Conservation (phyloP, 2,888 invertebrate species). For the Luffia ferchaultella region DNA sequence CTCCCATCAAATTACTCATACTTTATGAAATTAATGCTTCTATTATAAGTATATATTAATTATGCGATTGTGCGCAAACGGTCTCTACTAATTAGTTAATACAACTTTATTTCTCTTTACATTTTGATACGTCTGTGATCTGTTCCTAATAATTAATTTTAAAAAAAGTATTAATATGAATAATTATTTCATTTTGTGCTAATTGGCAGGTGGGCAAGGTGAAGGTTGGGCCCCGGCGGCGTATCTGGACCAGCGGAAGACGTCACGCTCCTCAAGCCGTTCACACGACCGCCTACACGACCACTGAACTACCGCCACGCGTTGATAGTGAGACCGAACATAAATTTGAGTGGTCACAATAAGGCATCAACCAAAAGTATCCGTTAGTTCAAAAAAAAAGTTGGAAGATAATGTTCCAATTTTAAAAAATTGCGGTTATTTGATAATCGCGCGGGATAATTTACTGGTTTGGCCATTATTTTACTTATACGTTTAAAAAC, state of each 20-base stretch:
- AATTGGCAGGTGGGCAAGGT: slow-evolving; percentile 64
- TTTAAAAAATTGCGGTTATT: too few species aligned
- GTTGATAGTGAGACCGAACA: neutral
- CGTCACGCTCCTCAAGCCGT: slow-evolving; percentile 76
- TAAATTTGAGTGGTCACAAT: neutral
- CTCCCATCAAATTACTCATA: too few species aligned
- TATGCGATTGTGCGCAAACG: too few species aligned
- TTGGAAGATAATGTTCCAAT: too few species aligned
- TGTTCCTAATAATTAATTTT: too few species aligned
- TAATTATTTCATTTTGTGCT: neutral
- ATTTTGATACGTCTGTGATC: too few species aligned
- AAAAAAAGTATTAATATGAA: too few species aligned
- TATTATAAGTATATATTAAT: too few species aligned
- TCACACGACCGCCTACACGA: slow-evolving; percentile 68
- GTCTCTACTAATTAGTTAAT: too few species aligned
- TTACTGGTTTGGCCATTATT: neutral
- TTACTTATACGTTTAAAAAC: neutral
- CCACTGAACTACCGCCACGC: slow-evolving; percentile 29
- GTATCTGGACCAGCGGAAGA: slow-evolving; percentile 86
- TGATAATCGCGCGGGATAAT: too few species aligned
- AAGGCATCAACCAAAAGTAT: neutral
- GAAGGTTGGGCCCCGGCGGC: slow-evolving; percentile 97
- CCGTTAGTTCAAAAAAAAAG: neutral
- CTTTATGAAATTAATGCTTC: too few species aligned
- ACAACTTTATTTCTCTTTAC: too few species aligned